Conservation (phyloP, 53 echinoderm and acorn worm genomes). For the Paracentrotus lividus region DNA sequence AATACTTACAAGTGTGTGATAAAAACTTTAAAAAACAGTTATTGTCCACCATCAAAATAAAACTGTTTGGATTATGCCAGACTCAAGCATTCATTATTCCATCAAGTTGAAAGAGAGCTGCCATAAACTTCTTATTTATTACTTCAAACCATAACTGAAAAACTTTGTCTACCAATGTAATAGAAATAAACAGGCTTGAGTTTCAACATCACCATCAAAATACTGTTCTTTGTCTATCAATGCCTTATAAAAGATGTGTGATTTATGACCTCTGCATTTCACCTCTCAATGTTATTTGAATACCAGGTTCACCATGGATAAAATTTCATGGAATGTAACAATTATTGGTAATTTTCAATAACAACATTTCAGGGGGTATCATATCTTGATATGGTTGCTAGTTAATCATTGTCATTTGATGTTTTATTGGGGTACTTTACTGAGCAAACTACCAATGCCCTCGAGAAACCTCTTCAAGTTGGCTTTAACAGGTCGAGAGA, state of each 20-base stretch:
- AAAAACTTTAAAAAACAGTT: no score
- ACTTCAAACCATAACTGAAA: neutral
- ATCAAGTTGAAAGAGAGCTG: neutral
- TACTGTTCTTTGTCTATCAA: neutral
- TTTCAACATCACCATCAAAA: neutral
- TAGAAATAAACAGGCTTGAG: neutral
- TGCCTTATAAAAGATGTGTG: constrained; percentile 24
- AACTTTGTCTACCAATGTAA: neutral
- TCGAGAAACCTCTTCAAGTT: neutral
- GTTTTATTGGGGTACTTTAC: neutral
- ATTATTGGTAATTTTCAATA: neutral
- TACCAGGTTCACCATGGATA: constrained; percentile 14
- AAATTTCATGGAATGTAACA: constrained; percentile 31
- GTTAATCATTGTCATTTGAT: neutral
- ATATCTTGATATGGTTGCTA: neutral
- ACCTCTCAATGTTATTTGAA: neutral
- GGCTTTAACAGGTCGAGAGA: neutral
- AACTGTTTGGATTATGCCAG: neutral
- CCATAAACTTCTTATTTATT: neutral
- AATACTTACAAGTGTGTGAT: no score
- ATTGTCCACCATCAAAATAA: no score
- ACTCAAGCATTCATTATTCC: neutral
- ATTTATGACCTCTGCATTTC: constrained; percentile 30
- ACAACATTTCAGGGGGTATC: neutral
- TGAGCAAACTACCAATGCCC: neutral